Percentiles rank a stretch among this genome's conserved stretches.
Conservation (phyloP, 2,888 invertebrate species). For the Therioaphis trifolii region DNA sequence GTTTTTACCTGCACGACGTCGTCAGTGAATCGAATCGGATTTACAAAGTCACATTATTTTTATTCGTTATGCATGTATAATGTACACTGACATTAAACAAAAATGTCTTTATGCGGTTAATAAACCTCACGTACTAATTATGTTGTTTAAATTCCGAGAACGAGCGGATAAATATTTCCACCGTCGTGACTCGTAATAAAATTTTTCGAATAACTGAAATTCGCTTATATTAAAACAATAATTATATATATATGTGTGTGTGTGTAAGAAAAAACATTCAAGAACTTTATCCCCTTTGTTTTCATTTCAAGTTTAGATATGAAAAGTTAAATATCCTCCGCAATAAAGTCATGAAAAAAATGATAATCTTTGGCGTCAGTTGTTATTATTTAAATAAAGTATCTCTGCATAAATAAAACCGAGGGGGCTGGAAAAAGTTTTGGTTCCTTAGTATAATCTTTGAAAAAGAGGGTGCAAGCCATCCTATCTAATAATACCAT, state of each 20-base stretch:
- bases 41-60: neutral
- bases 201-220: no score
- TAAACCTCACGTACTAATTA: neutral
- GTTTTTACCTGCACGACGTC: no score
- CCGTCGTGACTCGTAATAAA: neutral
- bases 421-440: slow-evolving; percentile 40
- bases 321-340: slow-evolving; percentile 51
- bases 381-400: slow-evolving; percentile 59
- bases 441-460: slow-evolving; percentile 6
- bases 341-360: slow-evolving; percentile 37
- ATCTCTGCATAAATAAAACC: slow-evolving; percentile 35
- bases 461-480: slow-evolving; percentile 38
- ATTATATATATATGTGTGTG: no score
- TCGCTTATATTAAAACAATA: no score
- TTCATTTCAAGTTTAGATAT: slow-evolving; percentile 40
- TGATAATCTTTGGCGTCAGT: slow-evolving; percentile 51
- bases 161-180: slow-evolving; percentile 18
- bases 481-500: slow-evolving; percentile 31
- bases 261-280: neutral
- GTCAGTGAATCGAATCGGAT: neutral
- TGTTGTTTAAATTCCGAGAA: slow-evolving; percentile 15
- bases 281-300: slow-evolving; percentile 15
- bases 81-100: neutral
- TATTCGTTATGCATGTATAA: neutral
- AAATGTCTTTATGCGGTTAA: neutral